Base-by-base conservation (phyloP, 2,888 invertebrate genomes). In the Alcis repandata region DNA sequence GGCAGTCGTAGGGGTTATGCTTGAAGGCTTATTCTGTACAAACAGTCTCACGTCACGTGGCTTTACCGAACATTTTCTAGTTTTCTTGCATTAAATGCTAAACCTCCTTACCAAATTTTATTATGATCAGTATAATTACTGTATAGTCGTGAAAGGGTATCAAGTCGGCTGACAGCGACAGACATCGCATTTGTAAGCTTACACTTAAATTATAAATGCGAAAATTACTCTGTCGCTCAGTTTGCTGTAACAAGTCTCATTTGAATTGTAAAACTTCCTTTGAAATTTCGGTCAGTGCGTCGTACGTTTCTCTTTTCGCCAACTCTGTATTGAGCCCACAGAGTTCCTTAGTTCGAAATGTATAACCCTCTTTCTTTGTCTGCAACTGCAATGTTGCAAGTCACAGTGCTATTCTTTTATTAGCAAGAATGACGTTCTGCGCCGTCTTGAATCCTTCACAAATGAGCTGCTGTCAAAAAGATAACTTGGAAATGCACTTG, bases 221-320 rank as follows among this genome's bases (percentile, higher is more conserved):
- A n/a, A n/a, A n/a, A n/a, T n/a, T n/a, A n/a, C n/a, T n/a, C n/a
- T n/a, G n/a, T n/a, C n/a, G n/a, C n/a, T n/a, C 32, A 22, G 45
- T 68, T 71, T 65, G 67, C 20, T 32, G 60, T 57, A 73, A 56
- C 22, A 22, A 45, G 15, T 32, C 9, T 9, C 15, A 15, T 15
- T 32, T 48, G 32, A 13, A 6, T 20, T 22, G 15, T 54, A 57
- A 63, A 69, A 59, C 59, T 71, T 64, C 76, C 76, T 79, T 46
- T 72, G 51, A 20, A 45, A 51, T 60, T 70, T 66, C 66, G 63
- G 32, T 59, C 64, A 67, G 41, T 53, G 43, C 61, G 61, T 57
- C 22, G 46, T 61, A 57, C 54, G 71, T 70, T 70, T 69, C 54
- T 68, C 66, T 70, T 71, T 67, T 69, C 43, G 43, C 63, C 53